Base-by-base conservation (phyloP, 2,888 invertebrate species). In the Meteorus cinctellus region DNA sequence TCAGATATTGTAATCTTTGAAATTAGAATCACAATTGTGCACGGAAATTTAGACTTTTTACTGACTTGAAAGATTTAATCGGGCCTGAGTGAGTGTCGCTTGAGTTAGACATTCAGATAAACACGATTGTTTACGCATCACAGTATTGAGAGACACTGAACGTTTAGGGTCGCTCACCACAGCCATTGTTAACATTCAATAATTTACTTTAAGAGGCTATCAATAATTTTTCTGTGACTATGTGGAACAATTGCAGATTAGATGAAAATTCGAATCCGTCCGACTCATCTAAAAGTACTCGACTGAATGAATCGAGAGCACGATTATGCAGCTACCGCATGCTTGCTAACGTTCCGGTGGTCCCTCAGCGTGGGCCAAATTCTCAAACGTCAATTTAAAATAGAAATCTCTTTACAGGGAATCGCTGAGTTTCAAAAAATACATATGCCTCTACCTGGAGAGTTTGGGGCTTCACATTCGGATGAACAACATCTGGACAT, bases 1-100 rank as follows among this genome's bases (percentile, higher is more conserved):
- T 48, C 3, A 48, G 16, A 5, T 6, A n/a, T 48, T 2, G 3
- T 2, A n/a, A n/a, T 48, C 4, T n/a, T 16, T 4, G 16, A n/a
- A n/a, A 16, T 4, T 48, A n/a, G 4, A 48, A 48, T 16, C 48
- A n/a, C 48, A 16, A 48, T 4, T 48, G 0, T 4, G 59, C 31
- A 41, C 19, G 12, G 41, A 6, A 41, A 12, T 48, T 29, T 51
- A 10, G 41, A 51, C 19, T 70, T 16, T 66, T 76, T 81, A 88
- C 89, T 81, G 82, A 89, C 89, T 89, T 83, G 86, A 83, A 75
- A 89, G 82, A 81, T 89, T 89, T 24, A 87, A 83, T 14, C 88
- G 87, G 66, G 89, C 89, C 80, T 88, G 86, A 3, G 88, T 87
- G 48, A 89, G 83, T 69, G 89, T 79, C 6, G 85, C 88, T 71